Evolutionary conservation across 35 echinoderm and acorn worm genomes (phyloP).

Genomic region (Hemicentrotus pulcherrimus): DNA sequence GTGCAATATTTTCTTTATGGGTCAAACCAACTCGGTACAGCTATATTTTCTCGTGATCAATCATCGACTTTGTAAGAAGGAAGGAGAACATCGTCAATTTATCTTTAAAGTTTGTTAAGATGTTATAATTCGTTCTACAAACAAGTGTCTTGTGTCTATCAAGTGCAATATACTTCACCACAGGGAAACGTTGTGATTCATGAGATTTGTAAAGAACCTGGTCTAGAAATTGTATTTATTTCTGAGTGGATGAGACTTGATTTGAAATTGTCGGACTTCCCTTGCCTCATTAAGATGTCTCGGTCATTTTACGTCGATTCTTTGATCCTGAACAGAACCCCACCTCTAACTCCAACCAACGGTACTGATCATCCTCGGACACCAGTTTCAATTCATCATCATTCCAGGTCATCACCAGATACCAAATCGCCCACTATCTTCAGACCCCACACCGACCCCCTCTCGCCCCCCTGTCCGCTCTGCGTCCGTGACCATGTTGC

Average conservation of each 20-base stretch:
- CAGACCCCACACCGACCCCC: slow-evolving; percentile 69
- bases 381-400: slow-evolving; percentile 64
- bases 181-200: neutral
- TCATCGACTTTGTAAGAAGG: neutral
- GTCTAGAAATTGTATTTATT: neutral
- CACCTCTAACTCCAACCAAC: slow-evolving; percentile 56
- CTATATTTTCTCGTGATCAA: neutral
- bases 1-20: slow-evolving; percentile 18
- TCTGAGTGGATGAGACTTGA: neutral
- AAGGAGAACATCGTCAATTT: neutral
- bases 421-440: slow-evolving; percentile 59
- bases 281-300: slow-evolving; percentile 61
- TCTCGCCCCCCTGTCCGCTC: slow-evolving; percentile 69
- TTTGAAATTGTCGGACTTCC: neutral
- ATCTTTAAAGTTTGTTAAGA: neutral
- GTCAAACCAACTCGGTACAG: neutral
- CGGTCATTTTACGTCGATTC: slow-evolving; percentile 97
- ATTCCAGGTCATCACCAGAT: slow-evolving; percentile 34
- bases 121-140: neutral
- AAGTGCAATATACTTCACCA: neutral
- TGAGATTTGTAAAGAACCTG: neutral
- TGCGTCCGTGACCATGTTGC: slow-evolving; percentile 78
- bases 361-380: slow-evolving; percentile 61
- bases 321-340: slow-evolving; percentile 81
- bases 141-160: neutral